Evolutionary conservation across 1,140 invertebrate species (phyloP).

Genomic region (Globodera rostochiensis): DNA sequence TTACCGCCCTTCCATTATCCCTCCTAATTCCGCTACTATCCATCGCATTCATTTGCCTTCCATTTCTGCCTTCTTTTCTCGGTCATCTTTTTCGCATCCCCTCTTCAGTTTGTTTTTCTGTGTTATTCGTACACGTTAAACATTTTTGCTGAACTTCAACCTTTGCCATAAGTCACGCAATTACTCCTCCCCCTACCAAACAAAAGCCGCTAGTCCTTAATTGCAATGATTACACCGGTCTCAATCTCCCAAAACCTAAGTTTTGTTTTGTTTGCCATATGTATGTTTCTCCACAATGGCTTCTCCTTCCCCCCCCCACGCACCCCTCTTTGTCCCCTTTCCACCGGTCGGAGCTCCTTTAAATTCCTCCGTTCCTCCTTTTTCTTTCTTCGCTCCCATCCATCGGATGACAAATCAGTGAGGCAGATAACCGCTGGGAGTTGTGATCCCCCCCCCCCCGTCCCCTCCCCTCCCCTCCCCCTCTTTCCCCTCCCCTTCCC

Average conservation of each 20-base stretch:
- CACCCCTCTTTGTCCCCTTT: background rate
- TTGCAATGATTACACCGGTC: too few relatives aligned
- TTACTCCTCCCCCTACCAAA: background rate
- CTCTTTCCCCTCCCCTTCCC: too few relatives aligned
- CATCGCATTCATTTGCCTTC: background rate
- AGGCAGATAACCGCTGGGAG: too few relatives aligned
- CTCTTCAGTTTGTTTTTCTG: background rate
- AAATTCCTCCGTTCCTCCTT: background rate
- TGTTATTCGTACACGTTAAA: too few relatives aligned
- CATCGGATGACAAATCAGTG: too few relatives aligned
- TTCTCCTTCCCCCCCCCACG: background rate
- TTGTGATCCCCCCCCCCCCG: background rate
- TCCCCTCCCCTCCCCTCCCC: too few relatives aligned
- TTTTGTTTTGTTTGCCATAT: background rate
- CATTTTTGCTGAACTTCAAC: too few relatives aligned
- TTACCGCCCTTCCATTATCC: background rate
- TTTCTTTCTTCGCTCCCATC: background rate
- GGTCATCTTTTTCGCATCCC: background rate
- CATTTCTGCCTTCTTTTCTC: background rate
- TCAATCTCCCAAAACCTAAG: too few relatives aligned
- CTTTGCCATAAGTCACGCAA: background rate
- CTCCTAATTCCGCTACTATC: background rate
- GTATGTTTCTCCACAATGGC: background rate
- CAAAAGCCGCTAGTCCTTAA: too few relatives aligned
- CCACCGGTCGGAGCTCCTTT: background rate